phyloP scores from a whole-genome alignment of 2,888 invertebrate species.

The Andrena chrysosceles region DNA sequence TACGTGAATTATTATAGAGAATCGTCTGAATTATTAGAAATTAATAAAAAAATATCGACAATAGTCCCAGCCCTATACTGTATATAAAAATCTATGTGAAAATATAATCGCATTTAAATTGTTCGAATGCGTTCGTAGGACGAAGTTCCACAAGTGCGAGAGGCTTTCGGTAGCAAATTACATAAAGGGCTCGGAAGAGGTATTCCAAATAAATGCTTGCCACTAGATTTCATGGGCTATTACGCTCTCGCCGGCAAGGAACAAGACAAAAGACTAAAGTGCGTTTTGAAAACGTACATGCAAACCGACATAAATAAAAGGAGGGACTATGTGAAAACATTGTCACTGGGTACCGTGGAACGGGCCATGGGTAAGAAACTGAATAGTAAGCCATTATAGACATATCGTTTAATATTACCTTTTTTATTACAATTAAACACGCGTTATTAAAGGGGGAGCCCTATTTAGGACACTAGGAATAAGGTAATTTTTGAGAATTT shows the following conservation, averaged over 20 bases:
- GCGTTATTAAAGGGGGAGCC: background rate
- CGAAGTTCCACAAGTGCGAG: slow-evolving; percentile 94
- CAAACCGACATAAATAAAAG: slow-evolving; percentile 94
- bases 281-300: slow-evolving; percentile 92
- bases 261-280: slow-evolving; percentile 91
- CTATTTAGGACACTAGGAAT: too few relatives aligned
- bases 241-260: slow-evolving; percentile 96
- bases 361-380: slow-evolving; percentile 82
- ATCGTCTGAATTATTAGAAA: too few relatives aligned
- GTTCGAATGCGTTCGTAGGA: slow-evolving; percentile 85
- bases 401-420: slow-evolving; percentile 37
- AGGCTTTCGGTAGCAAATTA: slow-evolving; percentile 95
- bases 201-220: slow-evolving; percentile 95
- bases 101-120: background rate
- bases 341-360: slow-evolving; percentile 89
- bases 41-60: too few relatives aligned
- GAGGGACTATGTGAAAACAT: slow-evolving; percentile 95
- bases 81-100: background rate
- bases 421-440: slow-evolving; percentile 9
- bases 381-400: slow-evolving; percentile 62
- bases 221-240: slow-evolving; percentile 98
- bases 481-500: too few relatives aligned
- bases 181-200: slow-evolving; percentile 95
- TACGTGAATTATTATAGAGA: slow-evolving; percentile 84
- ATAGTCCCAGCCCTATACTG: too few relatives aligned